phyloP scores from a whole-genome alignment of 2,113 vertebrate genomes.

The Cnemophilus loriae region DNA sequence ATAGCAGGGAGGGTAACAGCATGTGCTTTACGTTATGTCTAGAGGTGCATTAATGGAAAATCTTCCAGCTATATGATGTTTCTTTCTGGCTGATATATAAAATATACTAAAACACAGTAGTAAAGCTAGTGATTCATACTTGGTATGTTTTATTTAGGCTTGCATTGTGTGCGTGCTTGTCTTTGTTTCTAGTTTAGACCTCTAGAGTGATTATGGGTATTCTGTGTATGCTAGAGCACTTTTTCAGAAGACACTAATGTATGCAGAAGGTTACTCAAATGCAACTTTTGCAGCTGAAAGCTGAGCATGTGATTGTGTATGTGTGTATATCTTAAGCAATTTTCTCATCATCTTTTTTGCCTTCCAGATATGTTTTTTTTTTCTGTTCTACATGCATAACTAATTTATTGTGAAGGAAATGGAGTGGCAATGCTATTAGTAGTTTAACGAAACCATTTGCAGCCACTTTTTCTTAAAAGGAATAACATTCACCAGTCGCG shows the following conservation, averaged over 20 bases:
- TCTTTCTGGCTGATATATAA: not conserved
- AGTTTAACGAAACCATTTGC: not conserved
- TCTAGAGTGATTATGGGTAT: not conserved
- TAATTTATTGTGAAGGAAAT: not conserved
- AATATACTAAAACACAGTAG: not conserved
- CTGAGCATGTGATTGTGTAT: not conserved
- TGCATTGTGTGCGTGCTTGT: not conserved
- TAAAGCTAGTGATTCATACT: not conserved
- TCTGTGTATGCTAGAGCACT: not conserved
- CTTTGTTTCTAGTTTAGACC: not conserved
- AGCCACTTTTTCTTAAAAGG: not conserved
- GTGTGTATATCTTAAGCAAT: not conserved
- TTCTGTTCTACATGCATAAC: not conserved
- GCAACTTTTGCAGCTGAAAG: not conserved
- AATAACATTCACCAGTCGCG: not conserved
- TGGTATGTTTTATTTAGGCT: not conserved
- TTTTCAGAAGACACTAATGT: not conserved
- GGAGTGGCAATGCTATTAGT: not conserved
- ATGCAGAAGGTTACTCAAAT: not conserved
- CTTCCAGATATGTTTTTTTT: not conserved
- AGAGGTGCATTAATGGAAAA: constrained; percentile 73
- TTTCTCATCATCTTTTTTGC: not conserved
- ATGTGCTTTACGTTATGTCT: constrained; percentile 81
- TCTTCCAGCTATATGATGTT: constrained; percentile 40
- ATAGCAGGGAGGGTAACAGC: constrained; percentile 73